Conservation (phyloP, 2,113 vertebrate species). For the Melanerpes aurifrons region DNA sequence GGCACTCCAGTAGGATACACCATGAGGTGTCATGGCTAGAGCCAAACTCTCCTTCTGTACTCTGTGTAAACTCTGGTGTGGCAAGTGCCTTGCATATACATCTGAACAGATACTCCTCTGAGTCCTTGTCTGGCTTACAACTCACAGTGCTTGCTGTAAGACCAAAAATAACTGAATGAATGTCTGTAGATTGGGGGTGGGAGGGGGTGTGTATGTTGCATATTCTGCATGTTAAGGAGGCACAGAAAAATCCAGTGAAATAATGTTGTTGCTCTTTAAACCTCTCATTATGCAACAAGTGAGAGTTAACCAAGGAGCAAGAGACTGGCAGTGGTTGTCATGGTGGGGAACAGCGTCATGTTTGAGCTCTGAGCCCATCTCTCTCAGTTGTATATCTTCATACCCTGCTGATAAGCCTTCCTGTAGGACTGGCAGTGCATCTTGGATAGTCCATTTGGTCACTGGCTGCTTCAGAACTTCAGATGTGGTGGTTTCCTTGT, state of each 20-base stretch:
- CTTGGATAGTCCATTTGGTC: neutral
- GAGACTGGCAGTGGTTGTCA: neutral
- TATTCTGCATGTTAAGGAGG: neutral
- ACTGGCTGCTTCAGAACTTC: neutral
- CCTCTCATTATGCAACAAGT: neutral
- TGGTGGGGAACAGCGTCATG: neutral
- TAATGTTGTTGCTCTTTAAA: neutral
- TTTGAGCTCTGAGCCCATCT: neutral
- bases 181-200: neutral
- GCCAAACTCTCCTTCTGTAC: neutral
- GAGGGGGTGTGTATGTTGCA: no score
- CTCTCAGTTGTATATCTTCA: neutral
- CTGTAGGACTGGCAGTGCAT: neutral
- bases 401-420: neutral
- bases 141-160: neutral
- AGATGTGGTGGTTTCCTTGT: neutral
- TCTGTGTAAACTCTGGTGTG: neutral
- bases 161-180: neutral
- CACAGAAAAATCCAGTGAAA: neutral
- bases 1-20: neutral
- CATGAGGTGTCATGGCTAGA: neutral
- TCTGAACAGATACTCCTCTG: neutral
- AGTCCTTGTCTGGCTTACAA: neutral
- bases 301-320: neutral
- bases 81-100: neutral